Conservation (phyloP, 2,797 vertebrate species). For the Acanthopagrus latus region DNA sequence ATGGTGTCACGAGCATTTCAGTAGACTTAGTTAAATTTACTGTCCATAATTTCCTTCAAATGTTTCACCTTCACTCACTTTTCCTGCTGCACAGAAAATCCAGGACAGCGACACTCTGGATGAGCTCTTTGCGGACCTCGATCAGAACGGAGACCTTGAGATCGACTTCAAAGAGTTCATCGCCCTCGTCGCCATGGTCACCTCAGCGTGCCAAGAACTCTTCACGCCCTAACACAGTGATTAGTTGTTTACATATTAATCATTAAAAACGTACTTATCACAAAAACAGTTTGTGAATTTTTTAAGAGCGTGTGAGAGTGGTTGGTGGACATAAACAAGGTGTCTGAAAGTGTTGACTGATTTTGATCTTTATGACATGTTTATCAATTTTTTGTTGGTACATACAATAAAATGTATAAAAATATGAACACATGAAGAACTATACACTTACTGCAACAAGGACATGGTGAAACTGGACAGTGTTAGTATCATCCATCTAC, state of each 20-base stretch:
- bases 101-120: conserved; percentile 81
- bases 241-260: conserved; percentile 20
- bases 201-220: conserved; percentile 82
- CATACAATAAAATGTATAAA: conserved; percentile 16
- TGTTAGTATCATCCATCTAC: no score
- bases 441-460: no score
- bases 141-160: conserved; percentile 84
- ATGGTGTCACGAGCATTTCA: background rate
- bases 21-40: background rate
- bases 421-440: no score
- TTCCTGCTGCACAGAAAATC: conserved; percentile 78
- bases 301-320: background rate
- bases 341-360: background rate
- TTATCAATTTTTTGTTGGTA: background rate
- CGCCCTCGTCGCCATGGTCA: conserved; percentile 85
- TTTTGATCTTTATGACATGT: background rate
- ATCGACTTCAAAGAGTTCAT: conserved; percentile 87
- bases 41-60: background rate
- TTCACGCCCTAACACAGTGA: conserved; percentile 37
- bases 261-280: conserved; percentile 2
- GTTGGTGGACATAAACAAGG: background rate
- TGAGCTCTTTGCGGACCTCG: conserved; percentile 81
- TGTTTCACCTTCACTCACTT: background rate
- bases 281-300: conserved; percentile 4
- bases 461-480: no score